phyloP scores from a whole-genome alignment of 1,140 invertebrate species.

The Frieseomelitta varia region DNA sequence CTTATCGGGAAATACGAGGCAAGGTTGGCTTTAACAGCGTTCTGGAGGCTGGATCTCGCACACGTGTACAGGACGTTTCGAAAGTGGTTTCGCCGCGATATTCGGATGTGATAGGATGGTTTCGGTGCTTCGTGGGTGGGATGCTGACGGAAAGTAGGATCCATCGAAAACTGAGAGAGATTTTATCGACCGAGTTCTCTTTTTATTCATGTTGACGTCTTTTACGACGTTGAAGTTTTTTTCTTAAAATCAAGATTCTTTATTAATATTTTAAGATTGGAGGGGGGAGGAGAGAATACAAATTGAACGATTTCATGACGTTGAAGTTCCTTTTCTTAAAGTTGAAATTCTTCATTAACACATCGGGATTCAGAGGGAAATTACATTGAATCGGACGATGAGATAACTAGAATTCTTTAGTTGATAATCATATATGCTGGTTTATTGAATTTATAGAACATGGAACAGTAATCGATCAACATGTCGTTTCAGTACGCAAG shows the following conservation, averaged over 20 bases:
- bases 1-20: conserved; percentile 34
- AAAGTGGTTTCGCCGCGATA: background rate
- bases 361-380: no score
- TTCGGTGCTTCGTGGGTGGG: background rate
- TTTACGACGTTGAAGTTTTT: background rate
- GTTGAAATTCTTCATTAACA: no score
- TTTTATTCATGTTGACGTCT: background rate
- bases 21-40: conserved; percentile 20
- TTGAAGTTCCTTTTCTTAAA: no score
- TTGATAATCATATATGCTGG: no score
- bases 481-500: background rate
- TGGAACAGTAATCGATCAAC: background rate
- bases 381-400: background rate
- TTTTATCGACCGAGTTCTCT: no score
- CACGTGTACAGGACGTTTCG: background rate
- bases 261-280: background rate
- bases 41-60: background rate
- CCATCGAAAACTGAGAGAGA: background rate
- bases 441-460: background rate
- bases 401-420: background rate
- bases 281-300: no score
- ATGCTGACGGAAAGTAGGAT: background rate
- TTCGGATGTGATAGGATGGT: background rate
- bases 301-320: no score
- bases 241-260: no score